Base-by-base conservation (phyloP, 2,797 vertebrate genomes). In the Dryobates pubescens region DNA sequence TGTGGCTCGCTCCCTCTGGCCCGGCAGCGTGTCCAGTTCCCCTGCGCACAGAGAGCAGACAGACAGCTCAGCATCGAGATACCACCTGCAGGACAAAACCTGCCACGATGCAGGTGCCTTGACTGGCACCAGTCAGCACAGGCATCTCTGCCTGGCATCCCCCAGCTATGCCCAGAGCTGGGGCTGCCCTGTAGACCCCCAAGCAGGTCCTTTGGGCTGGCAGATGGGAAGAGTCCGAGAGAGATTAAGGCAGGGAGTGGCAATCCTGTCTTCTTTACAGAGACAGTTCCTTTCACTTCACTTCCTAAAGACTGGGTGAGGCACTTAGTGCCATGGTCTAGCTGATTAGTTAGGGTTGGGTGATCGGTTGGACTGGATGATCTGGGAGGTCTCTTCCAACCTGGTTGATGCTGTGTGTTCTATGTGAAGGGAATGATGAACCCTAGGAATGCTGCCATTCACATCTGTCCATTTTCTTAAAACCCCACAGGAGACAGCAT, bases 1-100 rank as follows among this genome's bases (percentile, higher is more conserved):
- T 0, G 99, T 98, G 72, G 99, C 99, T 63, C 99, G 94, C 94
- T 99, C 99, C 64, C 99, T 97, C 96, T 99, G 99, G 5, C 99
- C 99, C 0, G 98, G 98, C 96, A 98, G 96, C 2, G 96, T 69
- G 34, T 98, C 98, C 92, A 95, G 68, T 34, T 98, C 98, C 86
- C 98, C 98, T 98, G 57, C 0, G 2, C 2, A 4, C 23, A 77
- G 53, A 86, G 12, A 63, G 36, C 5, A 67, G 70, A 83, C 9
- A 82, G 34, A 79, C 89, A 85, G 8, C 23, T 83, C 16, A 9
- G 2, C 2, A 34, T 0, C 61, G 68, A 82, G 29, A n/a, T 24
- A 67, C 27, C 51, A 54, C 13, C 54, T 32, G 54, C 17, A 2
- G 17, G 51, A 82, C 7, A 23, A 64, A 89, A 71, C 10, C 15